These are phyloP conservation scores for Dryobota labecula DNA, from an alignment of 2,888 invertebrate genomes.

Conservation along the genomic window DNA sequence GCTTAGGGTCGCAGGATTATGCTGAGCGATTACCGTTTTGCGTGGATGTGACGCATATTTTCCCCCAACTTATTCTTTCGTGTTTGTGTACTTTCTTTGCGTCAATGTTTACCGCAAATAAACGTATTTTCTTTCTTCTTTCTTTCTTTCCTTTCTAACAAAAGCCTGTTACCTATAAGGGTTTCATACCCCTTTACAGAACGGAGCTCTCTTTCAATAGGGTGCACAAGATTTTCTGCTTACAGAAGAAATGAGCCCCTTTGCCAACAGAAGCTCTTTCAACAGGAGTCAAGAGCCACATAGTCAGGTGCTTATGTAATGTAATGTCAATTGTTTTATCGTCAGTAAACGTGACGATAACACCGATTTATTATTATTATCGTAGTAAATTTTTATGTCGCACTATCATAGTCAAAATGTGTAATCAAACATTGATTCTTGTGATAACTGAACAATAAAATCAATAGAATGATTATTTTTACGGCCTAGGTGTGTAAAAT, in stretches of 20 bases:
- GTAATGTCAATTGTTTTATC: constrained; percentile 37
- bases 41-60: too few relatives aligned
- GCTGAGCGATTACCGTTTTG: too few relatives aligned
- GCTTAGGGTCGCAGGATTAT: too few relatives aligned
- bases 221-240: too few relatives aligned
- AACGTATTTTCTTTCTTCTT: too few relatives aligned
- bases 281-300: neutral
- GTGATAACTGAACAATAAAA: constrained; percentile 42
- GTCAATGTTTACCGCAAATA: too few relatives aligned
- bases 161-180: neutral
- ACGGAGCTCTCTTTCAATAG: neutral
- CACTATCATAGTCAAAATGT: constrained; percentile 36
- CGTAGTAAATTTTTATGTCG: constrained; percentile 40
- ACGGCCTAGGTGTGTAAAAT: neutral
- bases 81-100: too few relatives aligned
- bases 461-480: constrained; percentile 18
- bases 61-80: too few relatives aligned
- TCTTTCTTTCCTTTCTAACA: too few relatives aligned
- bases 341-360: constrained; percentile 42
- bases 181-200: neutral
- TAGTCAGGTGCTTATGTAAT: constrained; percentile 13
- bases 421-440: constrained; percentile 50
- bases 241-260: neutral
- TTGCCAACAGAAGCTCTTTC: neutral
- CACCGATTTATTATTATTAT: constrained; percentile 45